These are phyloP conservation scores for Drosophila suboccidentalis DNA, from an alignment of 2,888 invertebrate genomes.

Conservation along the genomic window DNA sequence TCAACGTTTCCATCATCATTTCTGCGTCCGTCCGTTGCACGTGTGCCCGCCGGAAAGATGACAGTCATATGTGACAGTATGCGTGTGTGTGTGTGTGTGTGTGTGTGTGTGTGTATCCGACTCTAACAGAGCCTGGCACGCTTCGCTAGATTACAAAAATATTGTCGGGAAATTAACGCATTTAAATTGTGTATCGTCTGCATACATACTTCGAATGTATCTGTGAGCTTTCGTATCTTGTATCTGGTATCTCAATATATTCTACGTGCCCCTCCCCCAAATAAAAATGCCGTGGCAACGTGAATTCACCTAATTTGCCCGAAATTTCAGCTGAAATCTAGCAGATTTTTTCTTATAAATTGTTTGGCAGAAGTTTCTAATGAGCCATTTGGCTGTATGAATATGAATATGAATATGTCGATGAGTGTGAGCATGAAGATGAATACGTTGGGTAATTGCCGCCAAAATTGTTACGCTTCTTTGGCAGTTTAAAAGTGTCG, in stretches of 20 bases:
- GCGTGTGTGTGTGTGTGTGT: neutral
- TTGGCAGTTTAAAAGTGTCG: constrained; percentile 13
- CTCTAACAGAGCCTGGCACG: constrained; percentile 25
- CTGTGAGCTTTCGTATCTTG: constrained; percentile 15
- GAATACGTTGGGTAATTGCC: constrained; percentile 35
- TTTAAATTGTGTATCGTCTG: constrained; percentile 58
- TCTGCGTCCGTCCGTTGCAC: constrained; percentile 24
- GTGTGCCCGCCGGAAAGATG: constrained; percentile 33
- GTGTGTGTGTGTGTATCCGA: neutral
- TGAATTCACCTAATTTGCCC: constrained; percentile 33
- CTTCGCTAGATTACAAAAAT: constrained; percentile 67
- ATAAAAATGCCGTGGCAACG: constrained; percentile 2
- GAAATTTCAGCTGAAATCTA: constrained; percentile 27
- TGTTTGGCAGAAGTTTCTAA: constrained; percentile 48
- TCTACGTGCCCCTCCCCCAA: constrained; percentile 12
- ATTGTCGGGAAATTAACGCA: constrained; percentile 72
- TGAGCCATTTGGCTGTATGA: constrained; percentile 20
- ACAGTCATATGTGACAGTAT: constrained; percentile 27
- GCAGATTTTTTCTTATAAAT: constrained; percentile 46
- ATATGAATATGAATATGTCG: constrained; percentile 13
- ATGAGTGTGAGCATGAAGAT: constrained; percentile 5
- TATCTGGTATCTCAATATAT: constrained; percentile 28
- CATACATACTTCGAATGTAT: neutral
- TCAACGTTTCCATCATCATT: constrained; percentile 59
- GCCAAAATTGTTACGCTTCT: neutral